phyloP scores from a whole-genome alignment of 2,113 vertebrate species.

The Leucopternis melanops region DNA sequence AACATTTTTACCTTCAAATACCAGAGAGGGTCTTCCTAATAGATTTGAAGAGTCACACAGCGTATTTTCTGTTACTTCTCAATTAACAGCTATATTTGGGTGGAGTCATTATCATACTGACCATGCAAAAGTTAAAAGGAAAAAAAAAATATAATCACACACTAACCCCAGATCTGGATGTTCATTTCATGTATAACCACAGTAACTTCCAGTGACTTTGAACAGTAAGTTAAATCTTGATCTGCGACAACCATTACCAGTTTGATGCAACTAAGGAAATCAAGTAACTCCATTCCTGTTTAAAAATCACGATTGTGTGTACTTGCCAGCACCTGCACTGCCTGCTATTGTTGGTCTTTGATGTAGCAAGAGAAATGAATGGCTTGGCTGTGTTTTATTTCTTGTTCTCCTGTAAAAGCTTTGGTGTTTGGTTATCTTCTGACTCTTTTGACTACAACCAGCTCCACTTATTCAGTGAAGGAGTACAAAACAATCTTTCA shows the following conservation, averaged over 20 bases:
- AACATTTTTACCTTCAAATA: background rate
- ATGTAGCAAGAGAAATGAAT: background rate
- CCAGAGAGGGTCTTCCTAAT: background rate
- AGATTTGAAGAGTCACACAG: background rate
- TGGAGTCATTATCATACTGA: background rate
- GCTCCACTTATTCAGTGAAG: background rate
- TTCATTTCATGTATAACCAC: background rate
- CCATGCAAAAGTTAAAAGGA: background rate
- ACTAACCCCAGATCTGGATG: background rate
- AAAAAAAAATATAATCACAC: background rate
- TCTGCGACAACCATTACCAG: background rate
- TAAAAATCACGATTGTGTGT: background rate
- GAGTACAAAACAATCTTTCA: background rate
- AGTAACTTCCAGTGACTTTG: background rate
- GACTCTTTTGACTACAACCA: background rate
- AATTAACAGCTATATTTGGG: background rate
- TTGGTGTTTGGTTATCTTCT: background rate
- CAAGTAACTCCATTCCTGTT: background rate
- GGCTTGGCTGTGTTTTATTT: background rate
- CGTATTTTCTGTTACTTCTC: background rate
- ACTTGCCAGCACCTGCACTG: background rate
- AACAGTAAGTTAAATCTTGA: background rate
- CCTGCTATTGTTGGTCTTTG: background rate
- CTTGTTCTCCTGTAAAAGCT: background rate
- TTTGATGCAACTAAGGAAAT: background rate